Evolutionary conservation across 2,797 vertebrate species (phyloP).

Genomic region (Sebastiscus tertius): DNA sequence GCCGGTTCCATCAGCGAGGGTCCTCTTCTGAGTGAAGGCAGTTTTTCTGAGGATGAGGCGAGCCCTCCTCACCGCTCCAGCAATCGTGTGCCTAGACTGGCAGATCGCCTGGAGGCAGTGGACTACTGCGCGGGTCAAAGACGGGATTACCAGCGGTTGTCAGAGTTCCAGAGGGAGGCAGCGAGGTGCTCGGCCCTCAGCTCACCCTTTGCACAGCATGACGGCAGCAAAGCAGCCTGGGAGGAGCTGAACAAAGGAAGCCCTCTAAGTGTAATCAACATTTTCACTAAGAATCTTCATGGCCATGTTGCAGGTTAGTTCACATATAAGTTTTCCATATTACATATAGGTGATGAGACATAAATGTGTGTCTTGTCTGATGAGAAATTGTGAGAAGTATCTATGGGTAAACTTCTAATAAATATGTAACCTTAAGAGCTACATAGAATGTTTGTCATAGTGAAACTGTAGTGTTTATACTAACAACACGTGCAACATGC

Average conservation of each 20-base stretch:
- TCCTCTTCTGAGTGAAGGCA: slow-evolving; percentile 90
- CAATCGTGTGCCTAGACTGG: slow-evolving; percentile 57
- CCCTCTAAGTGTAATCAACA: slow-evolving; percentile 95
- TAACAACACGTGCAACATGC: too few relatives aligned
- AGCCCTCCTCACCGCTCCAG: slow-evolving; percentile 76
- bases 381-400: background rate
- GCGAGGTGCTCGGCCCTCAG: slow-evolving; percentile 82
- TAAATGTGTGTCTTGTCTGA: background rate
- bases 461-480: background rate
- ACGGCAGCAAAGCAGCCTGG: slow-evolving; percentile 85
- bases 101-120: slow-evolving; percentile 75
- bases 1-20: slow-evolving; percentile 93
- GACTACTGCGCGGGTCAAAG: slow-evolving; percentile 81
- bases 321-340: background rate
- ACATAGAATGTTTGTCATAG: background rate
- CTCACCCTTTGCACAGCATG: slow-evolving; percentile 60
- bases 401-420: background rate
- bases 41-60: slow-evolving; percentile 87
- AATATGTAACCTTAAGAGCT: background rate
- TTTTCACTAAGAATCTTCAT: slow-evolving; percentile 91
- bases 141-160: slow-evolving; percentile 81
- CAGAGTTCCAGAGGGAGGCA: slow-evolving; percentile 91
- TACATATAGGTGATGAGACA: background rate
- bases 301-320: slow-evolving; percentile 86
- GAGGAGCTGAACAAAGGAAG: slow-evolving; percentile 94